Evolutionary conservation across 2,113 vertebrate genomes (phyloP).

Genomic region (Sinocyclocheilus anophthalmus): DNA sequence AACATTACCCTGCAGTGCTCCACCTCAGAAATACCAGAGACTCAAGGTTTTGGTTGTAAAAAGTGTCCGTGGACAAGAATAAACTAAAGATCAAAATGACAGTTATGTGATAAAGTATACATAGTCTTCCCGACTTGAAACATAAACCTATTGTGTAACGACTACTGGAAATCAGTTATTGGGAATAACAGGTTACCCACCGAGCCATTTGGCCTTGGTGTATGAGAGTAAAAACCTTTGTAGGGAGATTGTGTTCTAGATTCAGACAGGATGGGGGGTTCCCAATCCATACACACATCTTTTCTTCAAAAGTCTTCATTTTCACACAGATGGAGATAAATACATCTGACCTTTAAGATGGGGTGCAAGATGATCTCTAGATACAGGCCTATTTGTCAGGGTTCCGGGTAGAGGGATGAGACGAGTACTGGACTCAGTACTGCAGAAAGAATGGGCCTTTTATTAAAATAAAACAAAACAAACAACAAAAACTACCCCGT

Average conservation of each 20-base stretch:
- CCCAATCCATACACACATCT: too few relatives aligned
- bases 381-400: too few relatives aligned
- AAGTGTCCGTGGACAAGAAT: background rate
- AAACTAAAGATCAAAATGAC: background rate
- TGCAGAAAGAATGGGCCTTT: too few relatives aligned
- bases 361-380: too few relatives aligned
- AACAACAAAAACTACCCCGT: too few relatives aligned
- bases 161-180: background rate
- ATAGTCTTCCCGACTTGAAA: too few relatives aligned
- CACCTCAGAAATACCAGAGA: background rate
- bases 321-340: background rate
- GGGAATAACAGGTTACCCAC: background rate
- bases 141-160: background rate
- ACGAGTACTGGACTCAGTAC: too few relatives aligned
- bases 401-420: too few relatives aligned
- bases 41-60: background rate
- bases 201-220: background rate
- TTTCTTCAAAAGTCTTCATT: too few relatives aligned
- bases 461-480: too few relatives aligned
- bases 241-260: background rate
- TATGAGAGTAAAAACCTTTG: conserved; percentile 5
- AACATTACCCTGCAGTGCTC: background rate
- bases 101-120: background rate
- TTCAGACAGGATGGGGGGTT: conserved; percentile 13
- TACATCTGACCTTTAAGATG: too few relatives aligned